phyloP scores from a whole-genome alignment of 2,113 vertebrate genomes.

The Chelonoidis abingdonii region DNA sequence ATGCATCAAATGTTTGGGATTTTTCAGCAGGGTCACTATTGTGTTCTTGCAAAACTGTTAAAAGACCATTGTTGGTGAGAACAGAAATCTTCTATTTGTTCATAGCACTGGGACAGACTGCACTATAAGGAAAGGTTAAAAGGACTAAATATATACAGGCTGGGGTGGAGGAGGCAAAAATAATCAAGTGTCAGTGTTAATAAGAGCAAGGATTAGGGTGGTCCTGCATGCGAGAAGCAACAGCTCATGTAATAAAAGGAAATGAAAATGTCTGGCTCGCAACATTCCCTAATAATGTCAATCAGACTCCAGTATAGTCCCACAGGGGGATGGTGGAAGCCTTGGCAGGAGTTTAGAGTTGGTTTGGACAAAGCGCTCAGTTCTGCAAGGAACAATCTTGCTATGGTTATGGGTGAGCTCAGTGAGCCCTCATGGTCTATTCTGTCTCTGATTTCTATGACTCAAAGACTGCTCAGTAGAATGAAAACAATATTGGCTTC shows the following conservation, averaged over 20 bases:
- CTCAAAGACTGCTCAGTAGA: background rate
- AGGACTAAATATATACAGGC: slow-evolving; percentile 34
- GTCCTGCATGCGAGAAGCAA: background rate
- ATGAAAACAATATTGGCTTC: background rate
- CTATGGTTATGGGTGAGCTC: background rate
- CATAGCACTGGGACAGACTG: slow-evolving; percentile 43
- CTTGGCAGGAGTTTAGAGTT: background rate
- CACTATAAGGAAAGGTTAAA: slow-evolving; percentile 47
- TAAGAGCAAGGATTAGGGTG: slow-evolving; percentile 1
- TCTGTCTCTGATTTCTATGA: background rate
- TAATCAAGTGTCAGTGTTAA: background rate
- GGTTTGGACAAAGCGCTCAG: background rate
- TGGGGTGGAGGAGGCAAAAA: background rate
- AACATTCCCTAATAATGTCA: background rate
- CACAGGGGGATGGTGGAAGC: background rate
- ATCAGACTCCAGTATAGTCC: background rate
- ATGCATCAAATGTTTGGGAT: slow-evolving; percentile 26
- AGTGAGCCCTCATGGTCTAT: background rate
- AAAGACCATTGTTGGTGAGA: slow-evolving; percentile 53
- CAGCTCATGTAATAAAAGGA: background rate
- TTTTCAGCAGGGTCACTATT: slow-evolving; percentile 11
- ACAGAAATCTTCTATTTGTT: slow-evolving; percentile 67
- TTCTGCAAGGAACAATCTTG: background rate
- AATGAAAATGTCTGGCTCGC: slow-evolving; percentile 25
- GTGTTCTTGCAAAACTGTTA: slow-evolving; percentile 62